These are phyloP conservation scores for Toxotes lorentzi DNA, from an alignment of 2,797 vertebrate genomes.

Conservation along the genomic window DNA sequence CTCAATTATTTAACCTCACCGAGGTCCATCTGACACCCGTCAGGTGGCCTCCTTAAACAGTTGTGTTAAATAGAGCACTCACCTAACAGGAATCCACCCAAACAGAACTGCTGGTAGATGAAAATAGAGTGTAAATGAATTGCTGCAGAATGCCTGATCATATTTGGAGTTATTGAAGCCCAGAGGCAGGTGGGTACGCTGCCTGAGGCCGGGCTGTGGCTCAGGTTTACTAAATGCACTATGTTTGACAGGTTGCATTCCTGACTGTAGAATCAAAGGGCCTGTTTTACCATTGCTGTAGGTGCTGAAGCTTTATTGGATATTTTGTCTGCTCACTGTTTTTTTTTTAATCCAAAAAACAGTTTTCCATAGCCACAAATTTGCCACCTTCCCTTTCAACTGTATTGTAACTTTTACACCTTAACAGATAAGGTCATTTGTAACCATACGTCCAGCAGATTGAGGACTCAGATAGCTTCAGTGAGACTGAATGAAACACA, in stretches of 20 bases:
- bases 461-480: constrained; percentile 35
- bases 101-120: constrained; percentile 46
- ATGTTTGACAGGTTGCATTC: constrained; percentile 64
- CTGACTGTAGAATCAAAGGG: constrained; percentile 60
- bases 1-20: constrained; percentile 84
- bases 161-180: constrained; percentile 70
- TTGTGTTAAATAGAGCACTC: constrained; percentile 61
- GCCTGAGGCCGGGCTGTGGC: constrained; percentile 69
- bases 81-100: constrained; percentile 50
- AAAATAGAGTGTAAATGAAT: constrained; percentile 55
- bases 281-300: constrained; percentile 61
- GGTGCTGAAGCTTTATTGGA: constrained; percentile 64
- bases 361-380: constrained; percentile 24
- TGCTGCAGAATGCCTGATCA: constrained; percentile 64
- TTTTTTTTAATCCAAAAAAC: constrained; percentile 18
- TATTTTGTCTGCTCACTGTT: constrained; percentile 40
- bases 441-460: constrained; percentile 33
- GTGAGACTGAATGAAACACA: constrained; percentile 57
- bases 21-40: constrained; percentile 73
- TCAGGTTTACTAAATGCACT: constrained; percentile 63
- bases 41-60: constrained; percentile 75
- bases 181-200: constrained; percentile 54
- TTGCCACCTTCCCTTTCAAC: constrained; percentile 8
- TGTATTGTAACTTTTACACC: constrained; percentile 41
- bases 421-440: constrained; percentile 43